Conservation (phyloP, 2,888 invertebrate species). For the Steinernema carpocapsae region DNA sequence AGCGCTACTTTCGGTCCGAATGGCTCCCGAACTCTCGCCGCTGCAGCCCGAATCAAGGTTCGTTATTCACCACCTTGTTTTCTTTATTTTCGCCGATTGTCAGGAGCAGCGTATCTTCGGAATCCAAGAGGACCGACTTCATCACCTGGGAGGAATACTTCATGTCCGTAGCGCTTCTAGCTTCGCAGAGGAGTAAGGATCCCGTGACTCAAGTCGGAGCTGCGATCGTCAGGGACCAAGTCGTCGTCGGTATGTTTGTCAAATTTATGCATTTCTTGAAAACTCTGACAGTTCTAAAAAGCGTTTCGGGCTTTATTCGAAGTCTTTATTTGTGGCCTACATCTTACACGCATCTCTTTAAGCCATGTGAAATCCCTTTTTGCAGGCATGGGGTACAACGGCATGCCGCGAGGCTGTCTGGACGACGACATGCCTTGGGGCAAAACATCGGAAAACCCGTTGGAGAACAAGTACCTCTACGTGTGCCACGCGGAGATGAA, state of each 20-base stretch:
- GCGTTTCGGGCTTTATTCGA: no score
- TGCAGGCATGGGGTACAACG: conserved; percentile 86
- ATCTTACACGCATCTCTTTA: no score
- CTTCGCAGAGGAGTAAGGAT: conserved; percentile 92
- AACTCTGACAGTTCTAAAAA: no score
- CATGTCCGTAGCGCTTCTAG: conserved; percentile 88
- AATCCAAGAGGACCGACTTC: conserved; percentile 75
- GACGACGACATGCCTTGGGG: conserved; percentile 91
- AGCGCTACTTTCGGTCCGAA: not conserved
- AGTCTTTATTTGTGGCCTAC: no score
- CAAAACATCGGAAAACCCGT: conserved; percentile 74
- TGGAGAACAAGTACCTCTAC: conserved; percentile 82
- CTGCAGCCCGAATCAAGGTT: not conserved
- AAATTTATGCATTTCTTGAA: no score
- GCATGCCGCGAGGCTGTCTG: conserved; percentile 87
- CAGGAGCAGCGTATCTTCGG: not conserved
- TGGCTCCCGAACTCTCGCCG: not conserved
- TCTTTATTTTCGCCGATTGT: not conserved
- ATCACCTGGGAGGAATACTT: conserved; percentile 91
- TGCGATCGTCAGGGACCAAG: conserved; percentile 81
- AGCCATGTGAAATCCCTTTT: no score
- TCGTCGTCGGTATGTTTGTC: conserved; percentile 77
- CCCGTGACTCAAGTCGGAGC: conserved; percentile 87
- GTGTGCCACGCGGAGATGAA: conserved; percentile 98
- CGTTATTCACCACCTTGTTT: not conserved